Evolutionary conservation across 2,113 vertebrate genomes (phyloP).

Genomic region (Notiomystis cincta): DNA sequence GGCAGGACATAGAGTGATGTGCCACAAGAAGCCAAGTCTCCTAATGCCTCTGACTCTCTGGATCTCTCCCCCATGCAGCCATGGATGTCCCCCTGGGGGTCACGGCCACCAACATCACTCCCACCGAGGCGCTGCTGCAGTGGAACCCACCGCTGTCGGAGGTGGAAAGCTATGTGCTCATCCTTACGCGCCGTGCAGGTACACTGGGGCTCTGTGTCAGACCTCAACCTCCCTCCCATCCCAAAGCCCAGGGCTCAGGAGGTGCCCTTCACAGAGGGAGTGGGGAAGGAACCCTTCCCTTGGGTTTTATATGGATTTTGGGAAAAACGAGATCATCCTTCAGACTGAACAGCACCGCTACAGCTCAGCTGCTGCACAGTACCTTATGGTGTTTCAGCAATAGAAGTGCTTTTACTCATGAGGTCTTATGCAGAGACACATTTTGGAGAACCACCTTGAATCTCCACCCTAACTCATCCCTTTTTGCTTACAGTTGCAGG

Average conservation of each 20-base stretch:
- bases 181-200: conserved; percentile 84
- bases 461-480: not conserved
- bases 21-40: not conserved
- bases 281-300: not conserved
- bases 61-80: conserved; percentile 69
- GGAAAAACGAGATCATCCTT: not conserved
- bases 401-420: not conserved
- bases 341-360: not conserved
- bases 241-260: not conserved
- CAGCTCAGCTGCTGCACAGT: not conserved
- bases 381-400: not conserved
- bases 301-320: not conserved
- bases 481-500: conserved; percentile 77
- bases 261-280: not conserved
- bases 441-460: not conserved
- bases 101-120: conserved; percentile 85
- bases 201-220: not conserved
- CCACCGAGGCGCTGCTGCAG: conserved; percentile 84
- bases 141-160: conserved; percentile 84
- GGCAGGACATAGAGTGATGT: accelerated
- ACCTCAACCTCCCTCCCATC: not conserved
- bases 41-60: not conserved
- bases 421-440: not conserved
- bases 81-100: conserved; percentile 90
- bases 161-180: conserved; percentile 89